Evolutionary conservation across 1,140 invertebrate genomes (phyloP).

Genomic region (Lepidurus packardi): DNA sequence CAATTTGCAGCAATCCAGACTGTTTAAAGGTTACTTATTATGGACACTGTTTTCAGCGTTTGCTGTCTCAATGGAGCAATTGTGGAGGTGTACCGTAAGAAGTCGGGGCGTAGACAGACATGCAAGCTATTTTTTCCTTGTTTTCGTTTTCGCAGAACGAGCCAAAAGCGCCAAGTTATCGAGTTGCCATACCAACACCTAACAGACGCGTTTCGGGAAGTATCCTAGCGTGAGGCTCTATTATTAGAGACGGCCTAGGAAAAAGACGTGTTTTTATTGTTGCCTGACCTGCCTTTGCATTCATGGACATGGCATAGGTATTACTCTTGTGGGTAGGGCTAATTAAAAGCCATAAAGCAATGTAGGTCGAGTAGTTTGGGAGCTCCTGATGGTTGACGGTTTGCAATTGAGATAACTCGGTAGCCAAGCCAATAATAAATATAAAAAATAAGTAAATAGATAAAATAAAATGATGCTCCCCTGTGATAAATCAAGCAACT

Average conservation of each 20-base stretch:
- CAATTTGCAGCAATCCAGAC: too few species aligned
- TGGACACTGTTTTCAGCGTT: too few species aligned
- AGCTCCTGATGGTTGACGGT: not conserved
- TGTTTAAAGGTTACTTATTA: too few species aligned
- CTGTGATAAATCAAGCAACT: not conserved
- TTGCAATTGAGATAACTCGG: not conserved
- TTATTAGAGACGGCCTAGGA: not conserved
- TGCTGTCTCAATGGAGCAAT: too few species aligned
- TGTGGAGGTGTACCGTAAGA: too few species aligned
- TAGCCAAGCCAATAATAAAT: not conserved
- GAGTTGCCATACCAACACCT: constrained; percentile 1
- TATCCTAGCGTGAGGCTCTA: not conserved
- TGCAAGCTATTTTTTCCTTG: not conserved
- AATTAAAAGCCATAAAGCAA: too few species aligned
- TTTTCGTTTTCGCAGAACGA: not conserved
- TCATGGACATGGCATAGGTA: not conserved
- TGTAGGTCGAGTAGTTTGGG: not conserved
- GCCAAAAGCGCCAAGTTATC: not conserved
- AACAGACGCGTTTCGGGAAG: not conserved
- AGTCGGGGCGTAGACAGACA: not conserved
- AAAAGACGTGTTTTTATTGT: not conserved
- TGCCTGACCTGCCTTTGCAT: not conserved
- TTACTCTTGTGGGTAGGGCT: too few species aligned
- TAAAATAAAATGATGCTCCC: not conserved
- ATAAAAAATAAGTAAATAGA: not conserved